These are phyloP conservation scores for Oscarella lobularis DNA, from an alignment of 37 sponge, comb jelly and placozoan species.

Conservation along the genomic window DNA sequence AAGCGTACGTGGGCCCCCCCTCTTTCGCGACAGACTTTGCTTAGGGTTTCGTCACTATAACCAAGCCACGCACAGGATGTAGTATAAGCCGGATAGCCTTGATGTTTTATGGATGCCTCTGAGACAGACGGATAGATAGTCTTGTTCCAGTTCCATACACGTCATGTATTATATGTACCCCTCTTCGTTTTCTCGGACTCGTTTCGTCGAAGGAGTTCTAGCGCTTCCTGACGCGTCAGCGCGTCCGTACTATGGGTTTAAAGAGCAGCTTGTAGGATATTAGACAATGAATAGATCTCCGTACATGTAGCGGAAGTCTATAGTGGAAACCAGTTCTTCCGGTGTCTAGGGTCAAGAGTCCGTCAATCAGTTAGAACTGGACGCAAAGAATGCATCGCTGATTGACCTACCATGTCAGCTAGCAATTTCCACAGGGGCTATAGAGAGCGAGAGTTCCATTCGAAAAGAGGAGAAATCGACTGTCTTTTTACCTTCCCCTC, in stretches of 20 bases:
- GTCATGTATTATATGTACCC: too few species aligned
- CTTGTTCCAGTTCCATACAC: too few species aligned
- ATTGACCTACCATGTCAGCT: constrained; percentile 4
- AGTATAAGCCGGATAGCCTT: constrained; percentile 66
- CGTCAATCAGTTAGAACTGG: too few species aligned
- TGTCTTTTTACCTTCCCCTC: constrained; percentile 64
- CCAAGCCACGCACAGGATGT: constrained; percentile 84
- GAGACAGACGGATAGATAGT: constrained; percentile 15
- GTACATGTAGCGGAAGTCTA: constrained; percentile 57
- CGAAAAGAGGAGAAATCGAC: too few species aligned
- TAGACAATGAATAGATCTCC: not conserved
- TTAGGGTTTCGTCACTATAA: constrained; percentile 56
- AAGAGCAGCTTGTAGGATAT: not conserved
- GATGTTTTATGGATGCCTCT: constrained; percentile 18
- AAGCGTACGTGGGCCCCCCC: too few species aligned
- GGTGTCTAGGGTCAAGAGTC: too few species aligned
- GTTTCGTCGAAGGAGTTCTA: constrained; percentile 33
- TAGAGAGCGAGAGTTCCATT: not conserved
- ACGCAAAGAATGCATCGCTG: too few species aligned
- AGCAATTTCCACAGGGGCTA: constrained; percentile 8
- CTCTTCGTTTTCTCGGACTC: too few species aligned
- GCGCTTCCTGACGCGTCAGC: constrained; percentile 49
- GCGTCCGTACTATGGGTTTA: constrained; percentile 22
- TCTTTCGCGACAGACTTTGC: constrained; percentile 13
- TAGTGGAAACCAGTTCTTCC: constrained; percentile 49